Percentiles rank a stretch among this genome's conserved stretches.
phyloP scores from a whole-genome alignment of 2,888 invertebrate genomes.

The Drosophila kuntzei region DNA sequence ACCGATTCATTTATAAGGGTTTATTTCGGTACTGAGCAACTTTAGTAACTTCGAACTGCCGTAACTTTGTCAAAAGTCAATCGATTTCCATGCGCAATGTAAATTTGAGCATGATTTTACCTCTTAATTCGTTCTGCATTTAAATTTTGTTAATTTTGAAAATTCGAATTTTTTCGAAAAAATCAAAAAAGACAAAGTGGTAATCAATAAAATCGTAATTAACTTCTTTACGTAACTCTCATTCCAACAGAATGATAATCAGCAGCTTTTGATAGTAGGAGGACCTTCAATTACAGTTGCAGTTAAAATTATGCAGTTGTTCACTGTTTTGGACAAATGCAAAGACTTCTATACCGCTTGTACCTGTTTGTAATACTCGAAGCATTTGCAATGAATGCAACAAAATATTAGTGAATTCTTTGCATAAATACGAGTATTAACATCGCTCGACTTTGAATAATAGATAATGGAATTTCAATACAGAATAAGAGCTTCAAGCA shows the following conservation, averaged over 20 bases:
- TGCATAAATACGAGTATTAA: background rate
- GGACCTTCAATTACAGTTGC: background rate
- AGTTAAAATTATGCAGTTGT: background rate
- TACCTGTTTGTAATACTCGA: background rate
- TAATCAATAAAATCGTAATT: conserved; percentile 11
- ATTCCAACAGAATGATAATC: conserved; percentile 1
- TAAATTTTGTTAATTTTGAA: too few relatives aligned
- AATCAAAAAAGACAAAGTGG: too few relatives aligned
- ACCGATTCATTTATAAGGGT: too few relatives aligned
- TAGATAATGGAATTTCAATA: conserved; percentile 9
- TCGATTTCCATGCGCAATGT: too few relatives aligned
- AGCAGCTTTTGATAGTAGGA: background rate
- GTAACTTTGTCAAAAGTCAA: too few relatives aligned
- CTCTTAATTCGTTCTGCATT: too few relatives aligned
- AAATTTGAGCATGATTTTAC: too few relatives aligned
- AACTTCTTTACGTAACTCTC: conserved; percentile 1
- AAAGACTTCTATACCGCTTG: too few relatives aligned
- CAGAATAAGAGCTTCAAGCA: background rate
- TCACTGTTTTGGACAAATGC: background rate
- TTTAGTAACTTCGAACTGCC: too few relatives aligned
- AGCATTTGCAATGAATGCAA: conserved; percentile 1
- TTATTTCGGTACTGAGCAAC: too few relatives aligned
- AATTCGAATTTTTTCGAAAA: too few relatives aligned
- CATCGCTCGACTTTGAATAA: background rate
- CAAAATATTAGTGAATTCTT: conserved; percentile 7